phyloP scores from a whole-genome alignment of 2,888 invertebrate species.

The Cylindroiulus punctatus region DNA sequence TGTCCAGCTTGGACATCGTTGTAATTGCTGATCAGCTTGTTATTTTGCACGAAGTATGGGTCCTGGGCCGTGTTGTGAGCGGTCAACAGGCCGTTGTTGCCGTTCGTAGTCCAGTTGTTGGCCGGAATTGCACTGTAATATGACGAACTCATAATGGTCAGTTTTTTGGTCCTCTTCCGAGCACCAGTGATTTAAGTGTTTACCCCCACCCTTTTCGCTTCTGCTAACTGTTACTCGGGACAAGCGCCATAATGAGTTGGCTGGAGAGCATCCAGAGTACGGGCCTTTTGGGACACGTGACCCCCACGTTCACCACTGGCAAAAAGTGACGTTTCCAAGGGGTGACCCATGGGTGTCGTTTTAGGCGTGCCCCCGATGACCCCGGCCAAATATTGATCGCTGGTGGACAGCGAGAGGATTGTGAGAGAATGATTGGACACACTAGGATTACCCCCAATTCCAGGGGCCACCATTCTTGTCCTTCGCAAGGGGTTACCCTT shows the following conservation, averaged over 20 bases:
- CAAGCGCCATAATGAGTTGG: slow-evolving; percentile 47
- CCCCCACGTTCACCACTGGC: not conserved
- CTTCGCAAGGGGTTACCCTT: slow-evolving; percentile 28
- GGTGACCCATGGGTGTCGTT: slow-evolving; percentile 52
- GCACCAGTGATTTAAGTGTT: slow-evolving; percentile 39
- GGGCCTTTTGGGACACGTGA: slow-evolving; percentile 45
- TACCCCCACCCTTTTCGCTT: slow-evolving; percentile 31
- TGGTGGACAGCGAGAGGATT: slow-evolving; percentile 17
- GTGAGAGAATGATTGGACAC: slow-evolving; percentile 54
- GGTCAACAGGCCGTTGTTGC: not conserved
- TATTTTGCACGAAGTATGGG: slow-evolving; percentile 24
- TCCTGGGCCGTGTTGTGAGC: slow-evolving; percentile 4
- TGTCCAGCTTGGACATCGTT: slow-evolving; percentile 14
- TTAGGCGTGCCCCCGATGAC: slow-evolving; percentile 27
- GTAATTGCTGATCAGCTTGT: not conserved
- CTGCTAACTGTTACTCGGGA: slow-evolving; percentile 31
- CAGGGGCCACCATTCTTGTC: slow-evolving; percentile 15
- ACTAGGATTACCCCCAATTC: slow-evolving; percentile 49
- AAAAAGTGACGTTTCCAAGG: not conserved
- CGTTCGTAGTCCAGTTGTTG: slow-evolving; percentile 46
- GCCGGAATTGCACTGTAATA: slow-evolving; percentile 44
- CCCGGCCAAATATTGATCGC: slow-evolving; percentile 53
- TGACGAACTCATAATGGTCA: slow-evolving; percentile 46
- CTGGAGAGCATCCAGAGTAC: not conserved
- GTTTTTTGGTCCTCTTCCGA: not conserved